Evolutionary conservation across 1,140 invertebrate genomes (phyloP).

Genomic region (Sinonovacula constricta): DNA sequence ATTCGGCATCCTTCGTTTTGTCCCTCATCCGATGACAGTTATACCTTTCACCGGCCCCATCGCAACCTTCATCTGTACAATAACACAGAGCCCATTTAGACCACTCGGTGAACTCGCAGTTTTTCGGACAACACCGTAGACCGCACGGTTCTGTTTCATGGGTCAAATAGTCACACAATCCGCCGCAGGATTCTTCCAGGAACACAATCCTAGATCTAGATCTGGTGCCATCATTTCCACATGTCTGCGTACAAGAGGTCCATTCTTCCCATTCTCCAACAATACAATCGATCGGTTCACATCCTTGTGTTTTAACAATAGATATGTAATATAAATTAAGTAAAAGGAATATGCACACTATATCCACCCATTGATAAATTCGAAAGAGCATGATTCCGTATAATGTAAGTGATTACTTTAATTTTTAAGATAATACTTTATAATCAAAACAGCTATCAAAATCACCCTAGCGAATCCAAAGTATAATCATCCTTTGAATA

Average conservation of each 20-base stretch:
- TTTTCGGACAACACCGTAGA: constrained; percentile 50
- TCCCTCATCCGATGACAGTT: constrained; percentile 47
- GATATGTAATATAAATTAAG: background rate
- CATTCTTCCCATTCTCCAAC: constrained; percentile 54
- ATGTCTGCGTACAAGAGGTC: constrained; percentile 46
- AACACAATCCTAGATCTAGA: constrained; percentile 31
- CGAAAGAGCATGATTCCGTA: too few species aligned
- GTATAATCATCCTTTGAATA: too few species aligned
- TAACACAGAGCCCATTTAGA: constrained; percentile 41
- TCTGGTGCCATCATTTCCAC: constrained; percentile 48
- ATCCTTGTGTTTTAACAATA: constrained; percentile 10
- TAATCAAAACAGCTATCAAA: too few species aligned
- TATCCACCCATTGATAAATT: too few species aligned
- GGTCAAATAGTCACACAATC: constrained; percentile 22
- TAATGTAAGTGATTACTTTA: too few species aligned
- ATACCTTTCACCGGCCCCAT: constrained; percentile 23
- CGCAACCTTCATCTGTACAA: constrained; percentile 25
- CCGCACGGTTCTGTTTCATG: constrained; percentile 54
- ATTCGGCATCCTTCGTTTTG: constrained; percentile 19
- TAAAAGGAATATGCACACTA: too few species aligned
- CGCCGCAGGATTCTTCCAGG: constrained; percentile 35
- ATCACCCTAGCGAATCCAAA: too few species aligned
- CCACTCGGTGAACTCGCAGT: constrained; percentile 55
- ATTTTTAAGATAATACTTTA: too few species aligned
- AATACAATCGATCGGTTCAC: constrained; percentile 50